Conservation (phyloP, 35 echinoderm and acorn worm genomes). For the Ptychodera flava region DNA sequence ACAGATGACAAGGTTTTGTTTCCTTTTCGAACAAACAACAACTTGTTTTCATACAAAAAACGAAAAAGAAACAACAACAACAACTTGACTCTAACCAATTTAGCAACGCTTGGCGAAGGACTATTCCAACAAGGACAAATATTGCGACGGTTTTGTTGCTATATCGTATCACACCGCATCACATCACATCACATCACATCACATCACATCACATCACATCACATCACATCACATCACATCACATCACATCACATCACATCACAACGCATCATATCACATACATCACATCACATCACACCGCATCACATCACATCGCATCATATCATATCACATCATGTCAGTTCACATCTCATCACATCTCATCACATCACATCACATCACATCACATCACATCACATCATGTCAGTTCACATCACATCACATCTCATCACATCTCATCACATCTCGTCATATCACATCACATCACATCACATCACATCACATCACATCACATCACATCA, state of each 20-base stretch:
- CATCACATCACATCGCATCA: not conserved
- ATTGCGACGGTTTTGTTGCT: too few species aligned
- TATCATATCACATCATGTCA: too few species aligned
- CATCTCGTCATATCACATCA: constrained; percentile 14
- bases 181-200: too few species aligned
- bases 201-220: constrained; percentile 14
- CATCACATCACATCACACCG: constrained; percentile 14
- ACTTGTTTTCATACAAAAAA: too few species aligned
- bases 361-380: constrained; percentile 26
- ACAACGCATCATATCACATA: constrained; percentile 4
- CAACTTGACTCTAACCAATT: too few species aligned
- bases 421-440: constrained; percentile 15
- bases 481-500: constrained; percentile 23
- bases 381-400: constrained; percentile 26
- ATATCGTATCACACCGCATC: too few species aligned
- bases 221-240: constrained; percentile 15
- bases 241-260: constrained; percentile 18
- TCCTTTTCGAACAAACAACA: too few species aligned
- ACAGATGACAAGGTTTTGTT: too few species aligned
- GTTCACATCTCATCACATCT: too few species aligned
- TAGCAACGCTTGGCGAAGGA: too few species aligned
- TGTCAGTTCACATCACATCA: constrained; percentile 4
- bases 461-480: constrained; percentile 28
- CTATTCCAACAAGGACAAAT: too few species aligned
- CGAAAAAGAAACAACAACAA: too few species aligned